These are phyloP conservation scores for Channa striata DNA, from an alignment of 2,797 vertebrate species.

Conservation along the genomic window DNA sequence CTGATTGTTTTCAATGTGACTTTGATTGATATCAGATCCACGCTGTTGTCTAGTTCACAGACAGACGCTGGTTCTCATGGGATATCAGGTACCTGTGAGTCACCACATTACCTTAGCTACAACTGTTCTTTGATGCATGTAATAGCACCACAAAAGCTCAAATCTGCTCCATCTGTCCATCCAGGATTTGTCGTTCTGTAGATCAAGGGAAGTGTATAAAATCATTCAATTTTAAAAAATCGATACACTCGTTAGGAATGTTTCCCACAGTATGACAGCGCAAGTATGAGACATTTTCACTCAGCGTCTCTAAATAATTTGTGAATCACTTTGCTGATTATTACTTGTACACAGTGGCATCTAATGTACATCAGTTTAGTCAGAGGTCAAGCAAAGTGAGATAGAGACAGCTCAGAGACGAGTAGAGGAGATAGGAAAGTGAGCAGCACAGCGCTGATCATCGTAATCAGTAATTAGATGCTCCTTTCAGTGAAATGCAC, in stretches of 20 bases:
- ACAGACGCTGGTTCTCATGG: slow-evolving; percentile 47
- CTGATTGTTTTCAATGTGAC: slow-evolving; percentile 81
- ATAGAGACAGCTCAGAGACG: too few species aligned
- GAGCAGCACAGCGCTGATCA: too few species aligned
- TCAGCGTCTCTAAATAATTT: too few species aligned
- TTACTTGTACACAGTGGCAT: too few species aligned
- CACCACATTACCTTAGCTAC: slow-evolving; percentile 55
- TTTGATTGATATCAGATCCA: slow-evolving; percentile 81
- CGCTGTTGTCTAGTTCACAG: slow-evolving; percentile 60
- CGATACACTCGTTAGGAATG: slow-evolving; percentile 45
- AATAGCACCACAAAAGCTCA: slow-evolving; percentile 45
- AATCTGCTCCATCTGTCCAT: slow-evolving; percentile 46
- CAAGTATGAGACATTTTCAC: too few species aligned
- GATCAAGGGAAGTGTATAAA: slow-evolving; percentile 46
- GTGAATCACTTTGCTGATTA: too few species aligned
- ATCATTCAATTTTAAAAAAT: slow-evolving; percentile 52
- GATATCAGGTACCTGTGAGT: slow-evolving; percentile 61
- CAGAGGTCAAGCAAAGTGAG: too few species aligned
- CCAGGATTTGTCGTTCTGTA: slow-evolving; percentile 49
- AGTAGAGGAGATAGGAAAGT: too few species aligned
- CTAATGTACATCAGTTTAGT: too few species aligned
- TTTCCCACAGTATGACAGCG: slow-evolving; percentile 21
- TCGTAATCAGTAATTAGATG: too few species aligned
- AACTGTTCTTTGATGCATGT: slow-evolving; percentile 46
- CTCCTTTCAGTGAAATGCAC: too few species aligned